Conservation (phyloP, 1,140 invertebrate genomes). For the Drosophila micromelanica region DNA sequence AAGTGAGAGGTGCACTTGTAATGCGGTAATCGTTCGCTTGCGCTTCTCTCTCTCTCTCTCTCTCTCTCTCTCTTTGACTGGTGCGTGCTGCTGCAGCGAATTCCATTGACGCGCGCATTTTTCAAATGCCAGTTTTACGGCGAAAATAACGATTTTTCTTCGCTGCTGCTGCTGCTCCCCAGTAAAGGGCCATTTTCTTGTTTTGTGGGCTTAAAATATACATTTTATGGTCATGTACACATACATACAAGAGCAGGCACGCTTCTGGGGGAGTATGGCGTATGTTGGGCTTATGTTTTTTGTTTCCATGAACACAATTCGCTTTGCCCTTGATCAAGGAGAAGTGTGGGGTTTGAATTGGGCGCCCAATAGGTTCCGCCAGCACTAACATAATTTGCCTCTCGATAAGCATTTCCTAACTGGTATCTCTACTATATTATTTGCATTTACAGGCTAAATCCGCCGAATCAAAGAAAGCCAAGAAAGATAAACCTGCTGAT, state of each 20-base stretch:
- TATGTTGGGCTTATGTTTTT: constrained; percentile 43
- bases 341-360: constrained; percentile 68
- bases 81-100: constrained; percentile 60
- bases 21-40: constrained; percentile 46
- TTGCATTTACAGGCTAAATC: constrained; percentile 74
- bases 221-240: constrained; percentile 68
- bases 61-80: constrained; percentile 17
- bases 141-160: constrained; percentile 81
- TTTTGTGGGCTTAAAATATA: constrained; percentile 78
- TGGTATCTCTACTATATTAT: neutral
- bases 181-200: constrained; percentile 46
- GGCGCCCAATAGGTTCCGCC: constrained; percentile 35
- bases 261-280: constrained; percentile 26
- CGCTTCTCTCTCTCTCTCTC: no score
- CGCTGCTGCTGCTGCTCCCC: constrained; percentile 26
- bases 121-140: constrained; percentile 79
- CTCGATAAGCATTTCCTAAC: constrained; percentile 22
- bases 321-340: constrained; percentile 78
- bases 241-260: constrained; percentile 14
- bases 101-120: constrained; percentile 78
- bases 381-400: neutral
- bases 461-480: constrained; percentile 84
- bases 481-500: constrained; percentile 79
- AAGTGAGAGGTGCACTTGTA: constrained; percentile 68
- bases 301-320: constrained; percentile 25